A percentile compares a stretch with the other conserved stretches of the same genome.
phyloP scores from a whole-genome alignment of 2,797 vertebrate genomes.

The Tiaroga cobitis region DNA sequence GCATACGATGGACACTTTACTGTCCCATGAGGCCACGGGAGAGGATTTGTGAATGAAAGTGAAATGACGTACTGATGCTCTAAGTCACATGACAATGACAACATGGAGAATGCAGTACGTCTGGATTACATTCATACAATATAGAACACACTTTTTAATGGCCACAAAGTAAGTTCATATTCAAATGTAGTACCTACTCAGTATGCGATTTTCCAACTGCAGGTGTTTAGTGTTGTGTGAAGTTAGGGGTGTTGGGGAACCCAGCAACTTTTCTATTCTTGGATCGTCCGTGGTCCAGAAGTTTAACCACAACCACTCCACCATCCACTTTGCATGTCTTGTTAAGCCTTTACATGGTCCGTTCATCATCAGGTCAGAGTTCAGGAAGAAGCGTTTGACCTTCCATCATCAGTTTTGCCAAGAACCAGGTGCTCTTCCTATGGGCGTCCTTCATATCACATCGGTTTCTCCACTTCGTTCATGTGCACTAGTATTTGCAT shows the following conservation, averaged over 20 bases:
- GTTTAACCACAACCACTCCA: constrained; percentile 22
- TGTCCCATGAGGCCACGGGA: no score
- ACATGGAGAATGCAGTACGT: neutral
- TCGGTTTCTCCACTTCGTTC: neutral
- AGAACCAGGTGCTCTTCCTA: constrained; percentile 7
- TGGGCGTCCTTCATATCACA: neutral
- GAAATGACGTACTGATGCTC: no score
- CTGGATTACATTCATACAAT: neutral
- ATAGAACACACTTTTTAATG: neutral
- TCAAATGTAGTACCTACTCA: neutral
- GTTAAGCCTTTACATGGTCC: constrained; percentile 10
- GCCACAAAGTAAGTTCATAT: neutral
- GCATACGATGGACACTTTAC: neutral
- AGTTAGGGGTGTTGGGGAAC: neutral
- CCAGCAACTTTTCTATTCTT: neutral
- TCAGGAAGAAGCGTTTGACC: constrained; percentile 11
- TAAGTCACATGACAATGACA: neutral
- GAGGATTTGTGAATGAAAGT: no score
- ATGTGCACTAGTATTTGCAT: neutral
- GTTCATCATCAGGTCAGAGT: constrained; percentile 29
- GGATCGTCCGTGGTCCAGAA: neutral
- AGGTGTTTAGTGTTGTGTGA: neutral
- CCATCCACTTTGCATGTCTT: constrained; percentile 5
- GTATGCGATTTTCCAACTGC: neutral
- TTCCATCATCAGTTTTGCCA: constrained; percentile 2